Conservation (phyloP, 2,888 invertebrate species). For the Catonia carolina region DNA sequence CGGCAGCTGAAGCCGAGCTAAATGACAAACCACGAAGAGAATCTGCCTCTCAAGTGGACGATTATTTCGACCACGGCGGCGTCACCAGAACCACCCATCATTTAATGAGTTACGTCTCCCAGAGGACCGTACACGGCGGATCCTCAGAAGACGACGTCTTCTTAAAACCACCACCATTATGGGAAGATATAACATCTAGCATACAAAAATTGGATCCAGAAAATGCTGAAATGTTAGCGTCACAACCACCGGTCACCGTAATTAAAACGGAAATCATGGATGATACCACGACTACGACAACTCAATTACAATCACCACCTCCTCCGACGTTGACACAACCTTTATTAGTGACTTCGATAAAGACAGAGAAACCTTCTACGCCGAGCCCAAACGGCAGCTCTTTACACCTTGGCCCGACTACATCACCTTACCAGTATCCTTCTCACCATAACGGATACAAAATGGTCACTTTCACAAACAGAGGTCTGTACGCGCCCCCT, state of each 20-base stretch:
- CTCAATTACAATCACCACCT: constrained; percentile 16
- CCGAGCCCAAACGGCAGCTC: constrained; percentile 43
- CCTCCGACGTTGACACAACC: no score
- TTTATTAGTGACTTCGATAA: constrained; percentile 23
- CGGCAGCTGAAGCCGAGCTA: constrained; percentile 40
- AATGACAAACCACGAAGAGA: constrained; percentile 50
- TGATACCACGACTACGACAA: constrained; percentile 38
- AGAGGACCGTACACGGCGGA: constrained; percentile 47
- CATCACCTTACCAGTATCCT: constrained; percentile 35
- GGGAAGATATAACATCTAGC: constrained; percentile 88
- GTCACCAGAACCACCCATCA: constrained; percentile 23
- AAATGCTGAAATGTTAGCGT: constrained; percentile 76
- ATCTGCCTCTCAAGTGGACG: constrained; percentile 57
- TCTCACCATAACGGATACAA: constrained; percentile 11
- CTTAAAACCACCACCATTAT: constrained; percentile 72
- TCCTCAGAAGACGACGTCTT: constrained; percentile 71
- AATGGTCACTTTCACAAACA: constrained; percentile 25
- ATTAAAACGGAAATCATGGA: constrained; percentile 61
- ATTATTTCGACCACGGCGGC: constrained; percentile 58
- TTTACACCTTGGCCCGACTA: constrained; percentile 44
- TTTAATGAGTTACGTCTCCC: constrained; percentile 50
- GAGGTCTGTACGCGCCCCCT: constrained; percentile 71
- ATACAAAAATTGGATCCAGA: constrained; percentile 86
- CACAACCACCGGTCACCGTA: constrained; percentile 28
- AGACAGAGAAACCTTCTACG: constrained; percentile 35